Percentiles rank a stretch among this genome's conserved stretches.
These are phyloP conservation scores for Macrosiphum euphorbiae DNA, from an alignment of 2,888 invertebrate genomes.

Conservation along the genomic window DNA sequence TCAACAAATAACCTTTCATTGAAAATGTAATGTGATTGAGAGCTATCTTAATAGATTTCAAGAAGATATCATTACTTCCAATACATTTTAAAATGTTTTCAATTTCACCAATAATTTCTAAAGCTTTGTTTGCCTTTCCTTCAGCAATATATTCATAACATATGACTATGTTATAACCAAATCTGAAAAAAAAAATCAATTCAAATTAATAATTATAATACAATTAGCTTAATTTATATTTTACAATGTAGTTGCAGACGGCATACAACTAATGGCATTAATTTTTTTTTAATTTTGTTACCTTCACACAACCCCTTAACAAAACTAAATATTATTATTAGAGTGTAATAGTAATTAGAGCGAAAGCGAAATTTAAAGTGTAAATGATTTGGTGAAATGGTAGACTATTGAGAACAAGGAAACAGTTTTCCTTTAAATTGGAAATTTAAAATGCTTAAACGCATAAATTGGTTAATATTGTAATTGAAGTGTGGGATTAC, in stretches of 20 bases:
- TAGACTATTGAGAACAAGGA: not conserved
- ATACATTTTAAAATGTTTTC: constrained; percentile 31
- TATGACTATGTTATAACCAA: constrained; percentile 46
- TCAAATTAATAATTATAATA: not conserved
- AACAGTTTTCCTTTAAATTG: not conserved
- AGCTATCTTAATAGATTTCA: constrained; percentile 41
- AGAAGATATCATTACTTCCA: constrained; percentile 21
- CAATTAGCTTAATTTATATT: not conserved
- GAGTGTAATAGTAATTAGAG: no score
- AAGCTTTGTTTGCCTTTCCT: not conserved
- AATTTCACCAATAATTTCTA: not conserved
- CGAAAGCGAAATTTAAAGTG: not conserved
- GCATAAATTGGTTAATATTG: not conserved
- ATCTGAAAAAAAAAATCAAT: constrained; percentile 35
- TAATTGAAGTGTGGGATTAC: not conserved
- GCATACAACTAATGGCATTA: not conserved
- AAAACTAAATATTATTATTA: not conserved
- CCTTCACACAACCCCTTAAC: not conserved
- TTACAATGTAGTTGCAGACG: not conserved
- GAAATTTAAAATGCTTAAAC: not conserved
- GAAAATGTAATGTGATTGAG: constrained; percentile 44
- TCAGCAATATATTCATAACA: constrained; percentile 39
- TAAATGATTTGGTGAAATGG: not conserved
- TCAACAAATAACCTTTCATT: constrained; percentile 29
- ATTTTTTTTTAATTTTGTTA: not conserved